Evolutionary conservation across 2,797 vertebrate species (phyloP).

Genomic region (Acanthurus lineatus): DNA sequence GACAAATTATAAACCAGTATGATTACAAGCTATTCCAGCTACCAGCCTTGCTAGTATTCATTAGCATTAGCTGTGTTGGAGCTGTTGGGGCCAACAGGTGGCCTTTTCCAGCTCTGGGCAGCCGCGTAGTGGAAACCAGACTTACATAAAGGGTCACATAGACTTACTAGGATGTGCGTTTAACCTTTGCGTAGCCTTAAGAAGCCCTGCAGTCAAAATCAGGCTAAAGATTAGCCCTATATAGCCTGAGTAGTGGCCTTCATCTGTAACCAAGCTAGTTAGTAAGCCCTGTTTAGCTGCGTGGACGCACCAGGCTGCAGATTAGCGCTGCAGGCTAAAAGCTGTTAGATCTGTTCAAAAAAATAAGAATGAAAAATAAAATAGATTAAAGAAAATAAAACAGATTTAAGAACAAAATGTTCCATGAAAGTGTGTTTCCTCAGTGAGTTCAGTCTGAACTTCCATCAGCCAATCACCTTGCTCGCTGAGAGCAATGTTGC

Average conservation of each 20-base stretch:
- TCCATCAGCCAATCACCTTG: conserved; percentile 9
- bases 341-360: neutral
- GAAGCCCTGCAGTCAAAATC: conserved; percentile 18
- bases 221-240: conserved; percentile 58
- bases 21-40: neutral
- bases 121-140: neutral
- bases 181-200: neutral
- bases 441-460: neutral
- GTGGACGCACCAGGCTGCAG: conserved; percentile 12
- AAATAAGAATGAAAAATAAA: too few relatives aligned
- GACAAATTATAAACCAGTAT: neutral
- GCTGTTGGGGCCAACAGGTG: neutral
- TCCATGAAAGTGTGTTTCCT: neutral
- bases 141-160: neutral
- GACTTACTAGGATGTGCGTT: neutral
- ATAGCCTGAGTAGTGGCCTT: conserved; percentile 10
- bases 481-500: conserved; percentile 38
- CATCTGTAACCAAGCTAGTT: conserved; percentile 29
- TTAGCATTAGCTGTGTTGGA: neutral
- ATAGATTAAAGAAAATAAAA: too few relatives aligned
- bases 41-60: too few relatives aligned
- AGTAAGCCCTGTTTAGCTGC: conserved; percentile 31
- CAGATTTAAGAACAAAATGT: neutral
- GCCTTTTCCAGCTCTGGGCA: neutral
- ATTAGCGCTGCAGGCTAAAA: conserved; percentile 11